Percentiles rank a stretch among this genome's conserved stretches.
phyloP scores from a whole-genome alignment of 2,797 vertebrate genomes.

The Tauraco hartlaubi region DNA sequence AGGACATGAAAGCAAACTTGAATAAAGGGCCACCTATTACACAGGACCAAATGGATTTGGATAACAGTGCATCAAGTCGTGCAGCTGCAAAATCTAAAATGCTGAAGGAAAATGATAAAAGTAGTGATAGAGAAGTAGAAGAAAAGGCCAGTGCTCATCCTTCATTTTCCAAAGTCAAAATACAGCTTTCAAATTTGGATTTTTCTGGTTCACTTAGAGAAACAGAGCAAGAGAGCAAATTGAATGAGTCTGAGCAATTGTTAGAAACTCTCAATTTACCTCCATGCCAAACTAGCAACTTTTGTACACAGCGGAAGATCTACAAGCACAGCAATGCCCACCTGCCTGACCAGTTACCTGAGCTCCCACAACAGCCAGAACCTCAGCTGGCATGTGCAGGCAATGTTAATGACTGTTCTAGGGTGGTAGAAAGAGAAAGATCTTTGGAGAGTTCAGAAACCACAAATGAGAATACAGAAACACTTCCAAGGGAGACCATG shows the following conservation, averaged over 20 bases:
- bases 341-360: slow-evolving; percentile 41
- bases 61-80: neutral
- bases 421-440: slow-evolving; percentile 23
- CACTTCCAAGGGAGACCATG: neutral
- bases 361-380: slow-evolving; percentile 33
- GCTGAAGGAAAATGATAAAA: slow-evolving; percentile 59
- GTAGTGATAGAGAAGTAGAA: slow-evolving; percentile 38
- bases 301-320: slow-evolving; percentile 22
- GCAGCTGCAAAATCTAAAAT: slow-evolving; percentile 48
- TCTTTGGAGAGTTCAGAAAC: slow-evolving; percentile 58
- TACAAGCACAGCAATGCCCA: slow-evolving; percentile 55
- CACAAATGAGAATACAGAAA: slow-evolving; percentile 14
- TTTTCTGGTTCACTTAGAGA: slow-evolving; percentile 48
- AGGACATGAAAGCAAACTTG: neutral
- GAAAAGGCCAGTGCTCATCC: slow-evolving; percentile 41
- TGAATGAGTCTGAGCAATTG: slow-evolving; percentile 25
- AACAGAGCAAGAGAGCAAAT: slow-evolving; percentile 37
- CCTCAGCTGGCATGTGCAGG: neutral
- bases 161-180: slow-evolving; percentile 68
- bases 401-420: slow-evolving; percentile 11
- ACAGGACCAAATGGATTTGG: slow-evolving; percentile 31
- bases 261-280: slow-evolving; percentile 45
- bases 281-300: slow-evolving; percentile 39
- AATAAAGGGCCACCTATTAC: slow-evolving; percentile 22
- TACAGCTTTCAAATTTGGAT: slow-evolving; percentile 62